Evolutionary conservation across 2,888 invertebrate species (phyloP).

Genomic region (Scotopteryx bipunctaria): DNA sequence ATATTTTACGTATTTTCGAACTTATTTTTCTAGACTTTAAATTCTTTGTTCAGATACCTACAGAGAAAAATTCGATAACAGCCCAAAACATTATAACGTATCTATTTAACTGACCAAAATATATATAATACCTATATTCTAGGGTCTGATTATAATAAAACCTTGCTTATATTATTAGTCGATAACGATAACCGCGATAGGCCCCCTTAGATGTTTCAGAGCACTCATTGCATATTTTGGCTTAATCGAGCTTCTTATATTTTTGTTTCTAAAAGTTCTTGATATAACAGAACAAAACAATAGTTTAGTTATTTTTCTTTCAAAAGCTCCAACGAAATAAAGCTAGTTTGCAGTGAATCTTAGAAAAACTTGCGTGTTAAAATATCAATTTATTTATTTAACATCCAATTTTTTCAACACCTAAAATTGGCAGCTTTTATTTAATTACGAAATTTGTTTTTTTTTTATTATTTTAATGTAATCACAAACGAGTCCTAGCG

Average conservation of each 20-base stretch:
- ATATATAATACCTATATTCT: no score
- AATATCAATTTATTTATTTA: background rate
- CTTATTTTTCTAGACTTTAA: no score
- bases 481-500: conserved; percentile 75
- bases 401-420: conserved; percentile 6
- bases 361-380: conserved; percentile 1
- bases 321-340: background rate
- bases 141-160: no score
- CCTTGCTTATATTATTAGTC: background rate
- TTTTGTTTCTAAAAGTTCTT: conserved; percentile 2
- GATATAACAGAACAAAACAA: conserved; percentile 6
- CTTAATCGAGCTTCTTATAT: conserved; percentile 11
- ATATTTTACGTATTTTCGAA: no score
- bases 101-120: no score
- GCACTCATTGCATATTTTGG: conserved; percentile 19
- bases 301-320: conserved; percentile 1
- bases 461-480: conserved; percentile 52
- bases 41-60: no score
- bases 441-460: conserved; percentile 42
- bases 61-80: no score
- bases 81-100: no score
- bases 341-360: background rate
- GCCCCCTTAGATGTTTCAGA: conserved; percentile 5
- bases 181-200: background rate
- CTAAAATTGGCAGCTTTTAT: conserved; percentile 5